Percentiles rank a stretch among this genome's conserved stretches.
These are phyloP conservation scores for Ahaetulla prasina DNA, from an alignment of 2,113 vertebrate genomes.

Conservation along the genomic window DNA sequence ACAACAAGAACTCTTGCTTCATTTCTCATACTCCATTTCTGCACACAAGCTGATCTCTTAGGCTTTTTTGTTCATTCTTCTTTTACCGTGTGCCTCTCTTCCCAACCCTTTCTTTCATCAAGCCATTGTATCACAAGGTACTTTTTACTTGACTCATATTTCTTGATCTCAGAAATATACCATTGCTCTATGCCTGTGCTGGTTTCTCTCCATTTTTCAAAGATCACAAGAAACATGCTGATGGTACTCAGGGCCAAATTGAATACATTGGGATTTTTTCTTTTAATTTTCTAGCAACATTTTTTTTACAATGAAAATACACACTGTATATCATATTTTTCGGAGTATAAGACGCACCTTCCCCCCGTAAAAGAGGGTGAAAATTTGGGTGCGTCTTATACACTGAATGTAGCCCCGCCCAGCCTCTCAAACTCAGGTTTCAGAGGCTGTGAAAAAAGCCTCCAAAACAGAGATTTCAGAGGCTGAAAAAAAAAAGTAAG, in stretches of 20 bases:
- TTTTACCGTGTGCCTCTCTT: neutral
- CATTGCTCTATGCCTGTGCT: neutral
- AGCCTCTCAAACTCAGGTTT: too few species aligned
- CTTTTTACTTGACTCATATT: neutral
- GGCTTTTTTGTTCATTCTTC: neutral
- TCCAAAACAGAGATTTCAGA: too few species aligned
- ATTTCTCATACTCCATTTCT: neutral
- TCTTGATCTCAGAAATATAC: neutral
- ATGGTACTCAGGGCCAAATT: neutral
- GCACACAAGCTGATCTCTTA: neutral
- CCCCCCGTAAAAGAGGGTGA: too few species aligned
- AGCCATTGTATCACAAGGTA: neutral
- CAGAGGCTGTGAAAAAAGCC: too few species aligned
- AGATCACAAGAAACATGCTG: neutral
- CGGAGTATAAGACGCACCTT: too few species aligned
- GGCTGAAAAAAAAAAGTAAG: too few species aligned
- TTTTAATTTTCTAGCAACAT: neutral
- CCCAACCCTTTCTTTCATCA: neutral
- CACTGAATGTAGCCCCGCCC: too few species aligned
- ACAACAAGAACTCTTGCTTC: neutral
- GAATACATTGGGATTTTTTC: neutral
- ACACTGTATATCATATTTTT: too few species aligned
- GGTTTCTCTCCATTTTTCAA: neutral
- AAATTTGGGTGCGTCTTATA: too few species aligned
- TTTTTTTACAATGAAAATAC: neutral